Evolutionary conservation across 2,888 invertebrate genomes (phyloP), one percentile per base, ranked within the genome.

Genomic region (Eudasyphora cyanicolor): DNA sequence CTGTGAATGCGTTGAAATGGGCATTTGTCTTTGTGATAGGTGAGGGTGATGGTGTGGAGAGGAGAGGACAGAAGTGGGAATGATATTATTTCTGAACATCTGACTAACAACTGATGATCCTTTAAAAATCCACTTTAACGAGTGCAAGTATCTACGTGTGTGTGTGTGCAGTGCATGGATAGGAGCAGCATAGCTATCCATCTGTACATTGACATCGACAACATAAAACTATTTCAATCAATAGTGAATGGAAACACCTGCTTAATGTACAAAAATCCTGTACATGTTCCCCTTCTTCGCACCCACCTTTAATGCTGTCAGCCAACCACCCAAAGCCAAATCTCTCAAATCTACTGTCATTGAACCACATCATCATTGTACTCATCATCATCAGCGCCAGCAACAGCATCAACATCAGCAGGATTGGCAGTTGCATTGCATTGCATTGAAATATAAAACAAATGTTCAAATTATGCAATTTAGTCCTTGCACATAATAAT

Each of bases 201-300:
- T 54, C 21, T 38, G 42, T 42, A 24, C 42, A 60, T 73, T 73
- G 38, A 60, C 71, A 57, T 24, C 57, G 21, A 21, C 24, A 42
- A 21, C 67, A 67, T 24, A 42, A 42, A 67, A 67, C 24, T 67
- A 67, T 67, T 67, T n/a, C 67, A 67, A 67, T 67, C 67, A 67
- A 67, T 67, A 42, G 14, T 38, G 35, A 4, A 21, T 67, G 38
- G n/a, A 78, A 81, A 78, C 78, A 78, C 81, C 84, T 84, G 84
- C 81, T 73, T 81, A 73, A 81, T 80, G 45, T 57, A 84, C 78
- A 54, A 78, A 60, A 76, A 73, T 71, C 24, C 71, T 45, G 67
- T 71, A 71, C 67, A 73, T 71, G n/a, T 29, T 42, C 29, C 32
- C 35, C 35, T 64, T 80, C 67, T 5, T 1, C 29, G 2, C 27